Evolutionary conservation across 2,888 invertebrate species (phyloP), one percentile per base, ranked within the genome.

Genomic region (Neocrepidodera transversa): DNA sequence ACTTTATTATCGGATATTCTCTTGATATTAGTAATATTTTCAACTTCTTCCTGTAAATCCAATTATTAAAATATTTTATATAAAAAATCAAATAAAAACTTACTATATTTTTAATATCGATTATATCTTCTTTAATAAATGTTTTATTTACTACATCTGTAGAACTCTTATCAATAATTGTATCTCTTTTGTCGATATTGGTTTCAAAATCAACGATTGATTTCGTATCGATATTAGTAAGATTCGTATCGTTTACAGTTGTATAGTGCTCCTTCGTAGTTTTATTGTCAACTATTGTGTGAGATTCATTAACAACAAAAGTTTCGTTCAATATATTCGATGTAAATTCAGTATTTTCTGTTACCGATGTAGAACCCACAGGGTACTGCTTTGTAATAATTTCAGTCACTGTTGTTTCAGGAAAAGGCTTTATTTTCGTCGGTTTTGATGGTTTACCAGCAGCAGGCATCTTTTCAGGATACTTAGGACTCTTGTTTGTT

Each of bases 31-130:
- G 78, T 79, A 35, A 79, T 73, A 63, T 80, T 78, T 54, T 78
- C 78, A 42, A 79, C 77, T 72, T 80, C 78, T 53, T 74, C 77
- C 80, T 80, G 60, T 11, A 43, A 60, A 64, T 32, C 7, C 2
- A 28, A 35, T 49, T 36, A 35, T 32, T 8, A 40, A n/a, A n/a
- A n/a, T n/a, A n/a, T n/a, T 23, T 6, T 23, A 23, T 23, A 6
- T 23, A 23, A 23, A 3, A 5, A 23, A 23, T n/a, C n/a, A 23
- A 14, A 18, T 28, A 11, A 6, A 11, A n/a, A 42, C 79, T 79
- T 75, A 80, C 80, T 58, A 79, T 79, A 65, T 79, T 84, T 76
- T 84, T 86, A 11, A 86, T 83, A 68, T 85, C 85, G 69, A 85
- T 81, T 63, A 86, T 85, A 62, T 85, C 81, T 76, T 82, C 85